phyloP scores from a whole-genome alignment of 2,888 invertebrate species.

The Synanthedon andrenaeformis region DNA sequence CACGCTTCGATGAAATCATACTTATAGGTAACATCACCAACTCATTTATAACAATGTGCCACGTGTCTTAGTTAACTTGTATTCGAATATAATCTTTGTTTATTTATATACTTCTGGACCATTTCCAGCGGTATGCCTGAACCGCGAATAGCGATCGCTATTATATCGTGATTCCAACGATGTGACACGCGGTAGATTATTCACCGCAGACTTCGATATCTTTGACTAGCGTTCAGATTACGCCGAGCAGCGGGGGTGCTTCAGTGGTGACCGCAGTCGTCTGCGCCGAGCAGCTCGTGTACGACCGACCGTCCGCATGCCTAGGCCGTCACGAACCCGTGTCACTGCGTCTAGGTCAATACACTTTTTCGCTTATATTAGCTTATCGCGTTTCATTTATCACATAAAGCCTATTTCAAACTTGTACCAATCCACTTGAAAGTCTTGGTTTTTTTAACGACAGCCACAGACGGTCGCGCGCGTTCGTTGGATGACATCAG shows the following conservation, averaged over 20 bases:
- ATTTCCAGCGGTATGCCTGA: constrained; percentile 48
- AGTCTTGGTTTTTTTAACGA: constrained; percentile 52
- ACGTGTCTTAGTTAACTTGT: constrained; percentile 1
- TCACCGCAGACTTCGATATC: constrained; percentile 66
- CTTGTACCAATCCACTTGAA: constrained; percentile 50
- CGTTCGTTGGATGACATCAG: constrained; percentile 67
- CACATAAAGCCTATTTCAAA: constrained; percentile 64
- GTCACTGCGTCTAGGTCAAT: constrained; percentile 58
- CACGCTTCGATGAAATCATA: constrained; percentile 5
- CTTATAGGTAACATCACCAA: constrained; percentile 1
- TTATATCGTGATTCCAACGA: constrained; percentile 24
- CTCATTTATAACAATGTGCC: constrained; percentile 5
- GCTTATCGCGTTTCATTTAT: constrained; percentile 64
- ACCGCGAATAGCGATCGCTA: constrained; percentile 24
- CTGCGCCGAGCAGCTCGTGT: constrained; percentile 56
- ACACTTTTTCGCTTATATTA: constrained; percentile 62
- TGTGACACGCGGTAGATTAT: constrained; percentile 38
- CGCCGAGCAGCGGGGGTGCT: constrained; percentile 42
- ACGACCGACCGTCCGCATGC: constrained; percentile 30
- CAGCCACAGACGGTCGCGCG: constrained; percentile 49
- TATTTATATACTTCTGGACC: constrained; percentile 36
- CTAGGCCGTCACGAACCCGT: constrained; percentile 58
- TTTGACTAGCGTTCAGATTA: constrained; percentile 55
- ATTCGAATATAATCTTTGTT: not conserved
- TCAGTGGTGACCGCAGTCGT: constrained; percentile 57